Conservation (phyloP, 1,140 invertebrate species). For the Drosophila nannoptera region DNA sequence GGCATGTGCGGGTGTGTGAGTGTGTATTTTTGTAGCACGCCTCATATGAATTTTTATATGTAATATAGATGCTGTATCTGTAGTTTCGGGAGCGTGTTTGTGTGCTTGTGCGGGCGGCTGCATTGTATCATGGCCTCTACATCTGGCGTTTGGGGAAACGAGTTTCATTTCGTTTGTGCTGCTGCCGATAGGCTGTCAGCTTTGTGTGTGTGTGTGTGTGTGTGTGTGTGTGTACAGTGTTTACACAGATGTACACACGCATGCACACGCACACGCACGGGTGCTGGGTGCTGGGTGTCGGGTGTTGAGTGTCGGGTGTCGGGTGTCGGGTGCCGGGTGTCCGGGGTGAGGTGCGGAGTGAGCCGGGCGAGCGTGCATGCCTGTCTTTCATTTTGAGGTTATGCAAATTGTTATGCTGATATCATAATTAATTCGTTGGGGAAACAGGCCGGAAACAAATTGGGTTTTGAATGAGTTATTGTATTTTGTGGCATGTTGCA, state of each 20-base stretch:
- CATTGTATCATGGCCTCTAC: conserved; percentile 68
- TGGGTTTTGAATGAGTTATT: conserved; percentile 77
- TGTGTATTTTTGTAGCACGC: conserved; percentile 12
- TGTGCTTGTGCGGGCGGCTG: background rate
- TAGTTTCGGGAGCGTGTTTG: conserved; percentile 12
- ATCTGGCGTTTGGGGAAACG: conserved; percentile 73
- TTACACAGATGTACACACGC: background rate
- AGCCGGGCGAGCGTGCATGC: conserved; percentile 32
- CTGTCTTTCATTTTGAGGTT: conserved; percentile 72
- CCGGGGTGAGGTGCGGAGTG: too few species aligned
- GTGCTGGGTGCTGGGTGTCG: background rate
- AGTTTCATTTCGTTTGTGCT: conserved; percentile 64
- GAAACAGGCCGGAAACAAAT: conserved; percentile 76
- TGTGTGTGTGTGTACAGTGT: conserved; percentile 1
- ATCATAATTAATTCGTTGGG: conserved; percentile 76
- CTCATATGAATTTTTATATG: conserved; percentile 43
- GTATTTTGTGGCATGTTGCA: conserved; percentile 65
- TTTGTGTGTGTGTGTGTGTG: conserved; percentile 1
- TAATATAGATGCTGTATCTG: conserved; percentile 34
- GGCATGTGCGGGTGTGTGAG: too few species aligned
- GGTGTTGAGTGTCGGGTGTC: too few species aligned
- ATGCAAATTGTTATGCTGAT: conserved; percentile 77
- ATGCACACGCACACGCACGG: background rate
- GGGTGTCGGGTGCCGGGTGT: too few species aligned
- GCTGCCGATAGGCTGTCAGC: conserved; percentile 23